A percentile compares a stretch with the other conserved stretches of the same genome.
Evolutionary conservation across 2,113 vertebrate genomes (phyloP).

Genomic region (Tyrannus savana): DNA sequence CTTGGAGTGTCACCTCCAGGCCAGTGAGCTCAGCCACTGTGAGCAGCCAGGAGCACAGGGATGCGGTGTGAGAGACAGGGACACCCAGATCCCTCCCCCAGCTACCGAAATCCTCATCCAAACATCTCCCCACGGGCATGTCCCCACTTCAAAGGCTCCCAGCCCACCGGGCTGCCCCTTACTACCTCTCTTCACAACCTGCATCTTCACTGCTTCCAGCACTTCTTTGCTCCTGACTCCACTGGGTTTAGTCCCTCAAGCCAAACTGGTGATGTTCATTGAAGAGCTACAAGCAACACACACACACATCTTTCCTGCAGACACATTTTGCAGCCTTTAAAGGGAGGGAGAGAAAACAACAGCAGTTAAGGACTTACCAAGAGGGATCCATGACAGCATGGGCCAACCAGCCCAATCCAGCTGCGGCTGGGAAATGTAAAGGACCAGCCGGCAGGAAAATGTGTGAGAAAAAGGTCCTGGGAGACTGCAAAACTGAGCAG

Average conservation of each 20-base stretch:
- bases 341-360: background rate
- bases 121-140: background rate
- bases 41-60: background rate
- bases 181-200: background rate
- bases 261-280: background rate
- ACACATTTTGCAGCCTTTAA: background rate
- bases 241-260: background rate
- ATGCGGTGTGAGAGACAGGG: background rate
- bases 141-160: background rate
- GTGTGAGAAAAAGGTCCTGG: constrained; percentile 26
- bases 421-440: background rate
- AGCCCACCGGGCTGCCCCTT: background rate
- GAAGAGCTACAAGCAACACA: background rate
- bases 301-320: background rate
- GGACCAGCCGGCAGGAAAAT: constrained; percentile 29
- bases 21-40: background rate
- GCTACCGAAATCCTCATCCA: background rate
- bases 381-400: background rate
- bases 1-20: accelerated
- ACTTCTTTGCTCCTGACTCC: background rate
- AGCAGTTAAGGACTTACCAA: constrained; percentile 41
- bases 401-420: constrained; percentile 28
- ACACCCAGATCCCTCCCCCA: background rate
- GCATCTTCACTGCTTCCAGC: background rate
- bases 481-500: constrained; percentile 29